These are phyloP conservation scores for Agrotis clavis DNA, from an alignment of 2,888 invertebrate species.

Conservation along the genomic window DNA sequence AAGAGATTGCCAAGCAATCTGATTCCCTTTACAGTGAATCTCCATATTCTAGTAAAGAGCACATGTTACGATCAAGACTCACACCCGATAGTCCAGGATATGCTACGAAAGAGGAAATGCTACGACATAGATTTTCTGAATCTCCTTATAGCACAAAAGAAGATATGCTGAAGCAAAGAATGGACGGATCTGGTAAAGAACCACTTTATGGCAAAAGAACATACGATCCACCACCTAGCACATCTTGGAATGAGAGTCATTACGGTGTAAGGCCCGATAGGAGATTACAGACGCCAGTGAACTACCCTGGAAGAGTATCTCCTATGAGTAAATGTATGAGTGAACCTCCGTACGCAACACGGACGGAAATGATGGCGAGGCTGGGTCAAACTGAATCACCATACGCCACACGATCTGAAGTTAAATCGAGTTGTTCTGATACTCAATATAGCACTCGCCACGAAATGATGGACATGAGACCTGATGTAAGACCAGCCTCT, in stretches of 20 bases:
- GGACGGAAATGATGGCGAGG: slow-evolving; percentile 87
- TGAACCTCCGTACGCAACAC: slow-evolving; percentile 87
- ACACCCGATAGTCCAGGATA: slow-evolving; percentile 83
- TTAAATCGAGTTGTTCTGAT: slow-evolving; percentile 88
- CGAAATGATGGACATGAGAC: slow-evolving; percentile 79
- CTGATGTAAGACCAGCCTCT: slow-evolving; percentile 83
- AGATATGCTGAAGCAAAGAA: slow-evolving; percentile 87
- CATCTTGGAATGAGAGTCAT: slow-evolving; percentile 85
- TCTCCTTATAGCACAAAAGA: slow-evolving; percentile 89
- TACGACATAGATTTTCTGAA: slow-evolving; percentile 88
- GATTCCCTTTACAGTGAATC: slow-evolving; percentile 84
- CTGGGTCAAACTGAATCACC: slow-evolving; percentile 83
- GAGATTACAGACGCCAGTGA: slow-evolving; percentile 84
- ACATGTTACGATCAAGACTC: slow-evolving; percentile 84
- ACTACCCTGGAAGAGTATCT: slow-evolving; percentile 82
- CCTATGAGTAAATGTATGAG: slow-evolving; percentile 89
- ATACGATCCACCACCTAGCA: slow-evolving; percentile 86
- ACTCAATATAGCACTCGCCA: slow-evolving; percentile 77
- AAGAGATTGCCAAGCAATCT: slow-evolving; percentile 79
- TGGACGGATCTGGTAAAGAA: slow-evolving; percentile 83
- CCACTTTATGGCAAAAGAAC: slow-evolving; percentile 85
- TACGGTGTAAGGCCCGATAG: slow-evolving; percentile 86
- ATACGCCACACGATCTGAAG: slow-evolving; percentile 82
- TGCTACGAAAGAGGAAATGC: slow-evolving; percentile 89
- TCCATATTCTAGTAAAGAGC: slow-evolving; percentile 88